Evolutionary conservation across 2,888 invertebrate species (phyloP), one percentile per base, ranked within the genome.

Genomic region (Spisula solida): DNA sequence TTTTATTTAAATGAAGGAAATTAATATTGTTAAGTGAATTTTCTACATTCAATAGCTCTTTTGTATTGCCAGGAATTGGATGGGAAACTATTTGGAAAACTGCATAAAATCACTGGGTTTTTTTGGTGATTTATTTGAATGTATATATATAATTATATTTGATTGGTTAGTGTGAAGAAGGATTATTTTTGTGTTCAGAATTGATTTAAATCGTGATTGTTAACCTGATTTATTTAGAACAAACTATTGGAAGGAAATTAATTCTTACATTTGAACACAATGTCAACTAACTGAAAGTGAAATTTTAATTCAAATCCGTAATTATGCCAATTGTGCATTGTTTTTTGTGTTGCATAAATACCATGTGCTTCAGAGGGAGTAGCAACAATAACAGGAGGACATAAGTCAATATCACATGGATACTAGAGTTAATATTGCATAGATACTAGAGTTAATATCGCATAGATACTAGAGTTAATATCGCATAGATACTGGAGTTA

Each of bases 11-110:
- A 75, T 75, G 75, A 75, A 34, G 34, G 1, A 18, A 34, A 75
- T 75, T 75, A 75, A 34, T 75, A 66, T 25, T 12, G n/a, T 25
- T 66, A 66, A 66, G 60, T 66, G 60, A 66, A 25, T 66, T 66
- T 25, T 25, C 60, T 66, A 12, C 10, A 41, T 25, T 66, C 60
- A 66, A 66, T 10, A 66, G 10, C 25, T 66, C 4, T 1, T 66
- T 51, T 66, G 60, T 12, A 0, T 66, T 25, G 60, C n/a, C 25
- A 25, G 60, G 25, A 12, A 25, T 66, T 66, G 10, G 25, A n/a
- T 25, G 60, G 25, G 10, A 12, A 66, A 66, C 6, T 66, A 66
- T 25, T 66, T n/a, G 20, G 60, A 66, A 25, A n/a, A 66, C 6
- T n/a, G 10, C 25, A 66, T 25, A 25, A 66, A 66, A 66, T 66